A percentile compares a stretch with the other conserved stretches of the same genome.
Evolutionary conservation across 1,140 invertebrate species (phyloP).

Genomic region (Drosophila tsacasi): DNA sequence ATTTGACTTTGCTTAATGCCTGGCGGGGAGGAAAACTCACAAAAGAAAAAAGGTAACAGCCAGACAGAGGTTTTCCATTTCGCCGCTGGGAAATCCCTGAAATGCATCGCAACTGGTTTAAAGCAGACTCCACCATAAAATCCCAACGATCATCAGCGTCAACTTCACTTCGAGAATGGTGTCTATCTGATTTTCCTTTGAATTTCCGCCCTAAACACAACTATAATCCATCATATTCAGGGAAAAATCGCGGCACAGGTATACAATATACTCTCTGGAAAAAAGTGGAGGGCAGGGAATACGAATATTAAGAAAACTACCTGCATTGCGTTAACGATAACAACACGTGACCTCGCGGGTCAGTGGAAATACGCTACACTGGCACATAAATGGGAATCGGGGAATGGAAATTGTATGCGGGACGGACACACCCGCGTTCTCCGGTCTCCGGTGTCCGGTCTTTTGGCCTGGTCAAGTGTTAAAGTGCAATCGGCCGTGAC

Average conservation of each 20-base stretch:
- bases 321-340: conserved; percentile 65
- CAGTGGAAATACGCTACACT: conserved; percentile 25
- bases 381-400: conserved; percentile 24
- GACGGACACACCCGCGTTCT: conserved; percentile 42
- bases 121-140: conserved; percentile 55
- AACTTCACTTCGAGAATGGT: conserved; percentile 32
- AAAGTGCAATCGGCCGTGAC: conserved; percentile 80
- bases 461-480: conserved; percentile 74
- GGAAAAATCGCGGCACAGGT: conserved; percentile 70
- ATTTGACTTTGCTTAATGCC: conserved; percentile 27
- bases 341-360: conserved; percentile 72
- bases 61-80: conserved; percentile 26
- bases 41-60: neutral
- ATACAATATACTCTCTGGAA: conserved; percentile 9
- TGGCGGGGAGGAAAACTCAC: neutral
- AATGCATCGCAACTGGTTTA: conserved; percentile 66
- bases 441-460: conserved; percentile 27
- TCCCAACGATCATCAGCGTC: conserved; percentile 54
- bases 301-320: conserved; percentile 61
- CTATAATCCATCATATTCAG: conserved; percentile 70
- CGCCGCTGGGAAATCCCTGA: conserved; percentile 13
- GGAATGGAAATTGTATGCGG: conserved; percentile 33
- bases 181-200: conserved; percentile 55
- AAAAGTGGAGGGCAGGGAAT: conserved; percentile 39
- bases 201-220: conserved; percentile 67